A percentile compares a stretch with the other conserved stretches of the same genome.
phyloP scores from a whole-genome alignment of 1,140 invertebrate genomes.

The Procambarus virginalis region DNA sequence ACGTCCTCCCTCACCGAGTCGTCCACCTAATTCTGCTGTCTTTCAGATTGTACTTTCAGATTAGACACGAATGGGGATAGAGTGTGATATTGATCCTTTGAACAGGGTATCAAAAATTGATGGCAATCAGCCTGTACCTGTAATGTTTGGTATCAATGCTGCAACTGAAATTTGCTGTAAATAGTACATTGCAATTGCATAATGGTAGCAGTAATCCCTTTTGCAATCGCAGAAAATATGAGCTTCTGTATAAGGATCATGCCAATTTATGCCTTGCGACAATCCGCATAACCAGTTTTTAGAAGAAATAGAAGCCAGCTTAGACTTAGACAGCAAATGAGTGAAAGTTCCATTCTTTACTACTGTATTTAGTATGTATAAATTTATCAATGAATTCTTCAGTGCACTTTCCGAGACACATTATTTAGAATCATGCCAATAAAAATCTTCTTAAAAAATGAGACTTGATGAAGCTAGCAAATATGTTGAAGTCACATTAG shows the following conservation, averaged over 20 bases:
- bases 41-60: conserved; percentile 33
- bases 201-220: not conserved
- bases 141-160: conserved; percentile 20
- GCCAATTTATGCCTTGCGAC: conserved; percentile 26
- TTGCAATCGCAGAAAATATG: conserved; percentile 30
- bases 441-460: not conserved
- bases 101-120: conserved; percentile 13
- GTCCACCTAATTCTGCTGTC: conserved; percentile 24
- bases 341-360: not conserved
- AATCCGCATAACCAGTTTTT: conserved; percentile 4
- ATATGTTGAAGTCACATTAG: no score
- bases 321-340: not conserved
- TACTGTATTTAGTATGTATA: not conserved
- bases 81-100: conserved; percentile 28
- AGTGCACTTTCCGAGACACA: not conserved
- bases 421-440: not conserved
- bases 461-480: no score
- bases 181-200: conserved; percentile 33
- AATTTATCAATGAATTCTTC: not conserved
- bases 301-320: conserved; percentile 22
- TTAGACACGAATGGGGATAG: conserved; percentile 15
- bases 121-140: conserved; percentile 8
- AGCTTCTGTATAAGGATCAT: conserved; percentile 28
- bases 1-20: conserved; percentile 24
- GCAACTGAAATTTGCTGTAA: conserved; percentile 20